Evolutionary conservation across 92 coral and sea anemone species (phyloP), one percentile per base, ranked within the genome.

Genomic region (Desmophyllum pertusum): DNA sequence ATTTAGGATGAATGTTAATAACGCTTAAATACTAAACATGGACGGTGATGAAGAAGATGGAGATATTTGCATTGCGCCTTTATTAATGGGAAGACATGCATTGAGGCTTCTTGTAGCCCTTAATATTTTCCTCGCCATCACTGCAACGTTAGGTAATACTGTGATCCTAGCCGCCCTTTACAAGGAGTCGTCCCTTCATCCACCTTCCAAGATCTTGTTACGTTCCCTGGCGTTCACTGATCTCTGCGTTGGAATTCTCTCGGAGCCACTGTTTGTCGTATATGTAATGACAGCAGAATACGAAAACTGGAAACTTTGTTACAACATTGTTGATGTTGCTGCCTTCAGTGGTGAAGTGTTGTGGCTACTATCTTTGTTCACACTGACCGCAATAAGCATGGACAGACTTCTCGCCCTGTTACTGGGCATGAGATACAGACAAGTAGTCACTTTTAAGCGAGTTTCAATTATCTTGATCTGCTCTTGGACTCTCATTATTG

Each of bases 151-250:
- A 21, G 33, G 81, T 35, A 77, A 77, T 35, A 25, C 41, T 42
- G 10, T 55, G 21, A 77, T 35, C 48, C 35, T 77, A 21, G 81
- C 69, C 25, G 81, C 81, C 25, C 79, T 75, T 10, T 15, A 9
- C 61, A 75, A 75, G 79, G 29, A 48, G 64, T 50, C 79, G n/a
- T 75, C 64, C 25, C 64, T 75, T 51, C 79, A 75, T 50, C 79
- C 42, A 30, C 79, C 79, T 27, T 75, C 79, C 25, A 75, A 75
- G 64, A 46, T 50, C 63, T 35, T 75, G 41, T 75, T 46, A 21
- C 41, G 79, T 31, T 75, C 29, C 18, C 79, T 75, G 25, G 79
- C 79, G 62, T 14, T 75, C 63, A 75, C 79, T 46, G 79, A 75
- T 31, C 30, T 75, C 14, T 75, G 43, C 13, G 79, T 51, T 46